Evolutionary conservation across 2,797 vertebrate species (phyloP).

Genomic region (Neoniphon sammara): DNA sequence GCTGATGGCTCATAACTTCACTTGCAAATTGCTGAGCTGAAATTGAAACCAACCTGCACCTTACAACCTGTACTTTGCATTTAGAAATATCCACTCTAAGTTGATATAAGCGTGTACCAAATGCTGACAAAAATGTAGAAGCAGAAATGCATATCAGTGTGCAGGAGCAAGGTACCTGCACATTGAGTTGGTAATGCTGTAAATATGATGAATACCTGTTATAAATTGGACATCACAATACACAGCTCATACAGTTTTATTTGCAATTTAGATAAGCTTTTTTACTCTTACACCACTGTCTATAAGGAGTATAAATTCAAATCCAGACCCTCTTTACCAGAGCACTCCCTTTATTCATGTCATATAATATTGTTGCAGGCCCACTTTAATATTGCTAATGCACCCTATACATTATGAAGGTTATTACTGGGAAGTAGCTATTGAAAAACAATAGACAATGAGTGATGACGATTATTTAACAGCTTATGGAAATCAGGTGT

Average conservation of each 20-base stretch:
- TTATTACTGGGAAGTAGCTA: not conserved
- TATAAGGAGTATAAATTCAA: not conserved
- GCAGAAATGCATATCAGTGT: not conserved
- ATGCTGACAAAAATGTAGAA: not conserved
- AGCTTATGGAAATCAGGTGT: not conserved
- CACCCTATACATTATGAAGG: not conserved
- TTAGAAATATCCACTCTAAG: constrained; percentile 16
- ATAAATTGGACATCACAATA: not conserved
- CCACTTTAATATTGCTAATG: not conserved
- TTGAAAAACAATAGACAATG: not conserved
- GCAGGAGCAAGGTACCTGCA: no score
- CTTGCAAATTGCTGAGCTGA: not conserved
- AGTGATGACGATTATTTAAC: not conserved
- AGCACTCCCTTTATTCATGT: not conserved
- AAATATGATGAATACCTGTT: no score
- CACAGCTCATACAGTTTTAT: not conserved
- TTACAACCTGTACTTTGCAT: constrained; percentile 29
- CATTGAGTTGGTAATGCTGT: no score
- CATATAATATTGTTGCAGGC: not conserved
- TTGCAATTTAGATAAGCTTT: not conserved
- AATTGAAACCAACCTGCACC: constrained; percentile 30
- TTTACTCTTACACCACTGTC: no score
- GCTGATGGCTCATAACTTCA: constrained; percentile 24
- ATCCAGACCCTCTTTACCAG: not conserved
- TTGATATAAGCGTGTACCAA: not conserved